These are phyloP conservation scores for Chaitophorus viminalis DNA, from an alignment of 2,888 invertebrate species.

Conservation along the genomic window DNA sequence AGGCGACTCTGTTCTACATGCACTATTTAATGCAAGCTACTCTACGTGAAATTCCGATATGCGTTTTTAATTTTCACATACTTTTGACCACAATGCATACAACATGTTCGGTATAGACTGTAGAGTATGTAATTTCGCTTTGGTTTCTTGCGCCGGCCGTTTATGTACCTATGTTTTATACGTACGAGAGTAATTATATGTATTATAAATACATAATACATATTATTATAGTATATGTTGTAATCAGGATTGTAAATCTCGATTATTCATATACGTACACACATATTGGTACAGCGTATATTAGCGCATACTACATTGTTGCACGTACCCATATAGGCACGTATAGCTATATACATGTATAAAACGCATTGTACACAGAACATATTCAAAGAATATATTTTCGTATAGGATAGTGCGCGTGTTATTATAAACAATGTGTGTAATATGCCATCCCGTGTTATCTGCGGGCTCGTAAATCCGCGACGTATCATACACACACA, in stretches of 20 bases:
- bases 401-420: not conserved
- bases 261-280: not conserved
- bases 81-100: slow-evolving; percentile 17
- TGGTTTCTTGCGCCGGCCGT: slow-evolving; percentile 15
- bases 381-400: not conserved
- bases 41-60: slow-evolving; percentile 26
- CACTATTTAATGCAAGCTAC: slow-evolving; percentile 41
- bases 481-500: not conserved
- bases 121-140: not conserved
- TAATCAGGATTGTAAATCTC: not conserved
- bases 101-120: not conserved
- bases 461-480: not conserved
- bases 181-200: not conserved
- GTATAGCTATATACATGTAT: too few species aligned
- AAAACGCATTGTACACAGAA: not conserved
- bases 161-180: not conserved
- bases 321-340: not conserved
- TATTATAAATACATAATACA: not conserved
- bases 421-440: not conserved
- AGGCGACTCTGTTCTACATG: slow-evolving; percentile 47
- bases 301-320: not conserved
- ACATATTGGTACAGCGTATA: not conserved
- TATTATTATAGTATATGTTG: not conserved
- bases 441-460: not conserved
- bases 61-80: slow-evolving; percentile 34